Evolutionary conservation across 2,113 vertebrate species (phyloP).

Genomic region (Perognathus longimembris): DNA sequence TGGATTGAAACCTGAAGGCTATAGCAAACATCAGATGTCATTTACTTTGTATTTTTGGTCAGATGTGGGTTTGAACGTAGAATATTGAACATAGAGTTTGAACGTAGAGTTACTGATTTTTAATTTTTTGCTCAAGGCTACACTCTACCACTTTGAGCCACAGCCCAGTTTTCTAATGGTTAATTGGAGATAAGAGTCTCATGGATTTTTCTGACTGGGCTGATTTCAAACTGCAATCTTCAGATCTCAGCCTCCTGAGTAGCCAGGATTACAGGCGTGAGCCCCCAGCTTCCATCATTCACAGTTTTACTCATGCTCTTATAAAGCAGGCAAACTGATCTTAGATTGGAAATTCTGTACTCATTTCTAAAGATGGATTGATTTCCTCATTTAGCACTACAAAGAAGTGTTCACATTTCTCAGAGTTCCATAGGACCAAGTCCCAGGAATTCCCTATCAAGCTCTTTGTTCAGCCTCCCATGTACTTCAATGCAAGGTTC

Average conservation of each 20-base stretch:
- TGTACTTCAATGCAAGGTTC: neutral
- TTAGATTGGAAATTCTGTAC: neutral
- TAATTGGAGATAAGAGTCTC: too few relatives aligned
- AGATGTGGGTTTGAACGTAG: too few relatives aligned
- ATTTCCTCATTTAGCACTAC: neutral
- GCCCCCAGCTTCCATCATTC: neutral
- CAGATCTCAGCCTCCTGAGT: too few relatives aligned
- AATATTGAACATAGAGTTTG: too few relatives aligned
- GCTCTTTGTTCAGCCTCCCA: neutral
- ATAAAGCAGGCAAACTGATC: neutral
- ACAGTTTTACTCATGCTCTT: neutral
- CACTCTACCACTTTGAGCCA: too few relatives aligned
- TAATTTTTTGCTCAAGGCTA: too few relatives aligned
- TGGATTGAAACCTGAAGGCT: neutral
- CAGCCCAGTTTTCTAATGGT: too few relatives aligned
- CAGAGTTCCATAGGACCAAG: neutral
- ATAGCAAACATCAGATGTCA: neutral
- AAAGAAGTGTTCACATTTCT: neutral
- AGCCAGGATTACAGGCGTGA: too few relatives aligned
- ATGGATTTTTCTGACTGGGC: too few relatives aligned
- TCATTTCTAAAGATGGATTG: neutral
- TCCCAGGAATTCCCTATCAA: neutral
- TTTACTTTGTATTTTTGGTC: neutral
- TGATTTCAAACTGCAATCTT: too few relatives aligned
- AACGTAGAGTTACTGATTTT: too few relatives aligned